These are phyloP conservation scores for Drosophila sechellia DNA, from an alignment of 1,140 invertebrate genomes.

Conservation along the genomic window DNA sequence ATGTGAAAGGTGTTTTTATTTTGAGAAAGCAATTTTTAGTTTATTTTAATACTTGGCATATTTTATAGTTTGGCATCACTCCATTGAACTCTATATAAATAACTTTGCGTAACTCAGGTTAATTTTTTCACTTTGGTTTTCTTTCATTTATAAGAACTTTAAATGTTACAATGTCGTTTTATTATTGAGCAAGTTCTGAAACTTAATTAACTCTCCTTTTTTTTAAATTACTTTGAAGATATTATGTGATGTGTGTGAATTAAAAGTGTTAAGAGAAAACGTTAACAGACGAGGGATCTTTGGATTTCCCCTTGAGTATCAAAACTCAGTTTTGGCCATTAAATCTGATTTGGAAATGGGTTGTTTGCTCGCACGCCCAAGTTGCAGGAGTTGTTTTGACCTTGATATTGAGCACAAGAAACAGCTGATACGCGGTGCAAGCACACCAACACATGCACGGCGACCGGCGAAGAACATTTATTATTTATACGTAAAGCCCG, in stretches of 20 bases:
- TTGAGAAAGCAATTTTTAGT: no score
- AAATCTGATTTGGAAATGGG: slow-evolving; percentile 14
- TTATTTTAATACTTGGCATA: no score
- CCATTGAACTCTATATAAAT: no score
- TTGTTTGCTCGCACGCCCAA: slow-evolving; percentile 34
- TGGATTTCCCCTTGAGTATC: neutral
- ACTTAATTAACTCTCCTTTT: no score
- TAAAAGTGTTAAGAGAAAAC: slow-evolving; percentile 6
- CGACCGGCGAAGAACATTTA: slow-evolving; percentile 64
- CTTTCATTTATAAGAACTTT: no score
- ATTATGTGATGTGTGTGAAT: neutral
- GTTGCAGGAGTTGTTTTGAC: slow-evolving; percentile 49
- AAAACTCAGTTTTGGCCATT: neutral
- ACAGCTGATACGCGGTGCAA: slow-evolving; percentile 63
- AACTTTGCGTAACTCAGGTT: no score
- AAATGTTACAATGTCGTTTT: no score
- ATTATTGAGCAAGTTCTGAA: no score
- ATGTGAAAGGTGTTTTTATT: no score
- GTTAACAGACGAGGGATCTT: neutral
- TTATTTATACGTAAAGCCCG: slow-evolving; percentile 68
- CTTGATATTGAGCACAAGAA: slow-evolving; percentile 76
- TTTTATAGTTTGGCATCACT: no score
- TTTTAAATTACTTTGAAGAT: no score
- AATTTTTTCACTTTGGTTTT: no score
- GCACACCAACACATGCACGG: slow-evolving; percentile 37